phyloP scores from a whole-genome alignment of 2,113 vertebrate species.

The Ovis canadensis region DNA sequence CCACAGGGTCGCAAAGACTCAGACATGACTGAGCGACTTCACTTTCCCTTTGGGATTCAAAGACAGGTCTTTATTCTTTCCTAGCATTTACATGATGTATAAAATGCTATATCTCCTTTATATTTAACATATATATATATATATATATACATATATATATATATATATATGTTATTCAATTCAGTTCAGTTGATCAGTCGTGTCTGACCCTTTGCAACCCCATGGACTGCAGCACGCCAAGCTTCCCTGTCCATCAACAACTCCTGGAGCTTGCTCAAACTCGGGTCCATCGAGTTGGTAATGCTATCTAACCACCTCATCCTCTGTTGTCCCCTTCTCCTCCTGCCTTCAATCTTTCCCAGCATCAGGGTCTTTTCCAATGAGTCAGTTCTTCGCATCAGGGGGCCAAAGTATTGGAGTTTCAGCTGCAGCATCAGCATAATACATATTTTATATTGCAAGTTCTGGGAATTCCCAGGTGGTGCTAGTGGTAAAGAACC shows the following conservation, averaged over 20 bases:
- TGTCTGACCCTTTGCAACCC: background rate
- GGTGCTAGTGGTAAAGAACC: background rate
- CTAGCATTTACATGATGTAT: background rate
- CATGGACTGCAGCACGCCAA: background rate
- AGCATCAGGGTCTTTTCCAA: background rate
- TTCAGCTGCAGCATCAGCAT: background rate
- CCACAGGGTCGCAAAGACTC: too few species aligned
- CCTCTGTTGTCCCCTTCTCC: background rate
- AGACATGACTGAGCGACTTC: too few species aligned
- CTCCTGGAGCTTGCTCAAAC: background rate
- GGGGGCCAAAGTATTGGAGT: background rate
- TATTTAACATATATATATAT: background rate
- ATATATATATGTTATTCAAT: background rate
- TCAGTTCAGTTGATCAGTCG: background rate
- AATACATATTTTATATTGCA: background rate
- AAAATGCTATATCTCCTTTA: background rate
- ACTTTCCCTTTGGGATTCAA: background rate
- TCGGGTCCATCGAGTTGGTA: background rate
- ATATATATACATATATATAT: background rate
- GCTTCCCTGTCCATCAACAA: background rate
- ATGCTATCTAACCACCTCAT: background rate
- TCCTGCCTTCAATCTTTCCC: background rate
- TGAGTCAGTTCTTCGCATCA: background rate
- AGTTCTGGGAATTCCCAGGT: background rate
- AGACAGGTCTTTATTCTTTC: background rate